Evolutionary conservation across 2,797 vertebrate genomes (phyloP).

Genomic region (Pyrrhura leucotis): DNA sequence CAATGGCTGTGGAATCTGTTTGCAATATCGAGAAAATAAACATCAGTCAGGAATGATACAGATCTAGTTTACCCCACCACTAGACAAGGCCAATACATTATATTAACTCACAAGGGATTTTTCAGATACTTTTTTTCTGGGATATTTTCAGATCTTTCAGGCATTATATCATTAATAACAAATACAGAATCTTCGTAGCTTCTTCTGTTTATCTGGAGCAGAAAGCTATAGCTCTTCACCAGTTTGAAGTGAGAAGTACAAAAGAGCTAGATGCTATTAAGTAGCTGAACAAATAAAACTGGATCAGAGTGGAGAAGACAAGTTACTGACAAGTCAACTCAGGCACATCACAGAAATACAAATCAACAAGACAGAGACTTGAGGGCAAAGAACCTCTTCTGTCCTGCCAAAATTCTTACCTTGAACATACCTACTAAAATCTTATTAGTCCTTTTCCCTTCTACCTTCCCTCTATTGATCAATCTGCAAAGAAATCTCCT

Average conservation of each 20-base stretch:
- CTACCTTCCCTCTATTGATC: not conserved
- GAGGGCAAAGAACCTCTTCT: not conserved
- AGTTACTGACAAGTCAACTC: conserved; percentile 25
- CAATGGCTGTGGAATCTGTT: not conserved
- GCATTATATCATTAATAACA: not conserved
- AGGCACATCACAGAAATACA: not conserved
- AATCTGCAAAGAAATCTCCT: not conserved
- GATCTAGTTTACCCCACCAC: not conserved
- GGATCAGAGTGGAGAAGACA: not conserved
- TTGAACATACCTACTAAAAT: not conserved
- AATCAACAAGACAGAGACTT: conserved; percentile 18
- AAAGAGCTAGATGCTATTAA: not conserved
- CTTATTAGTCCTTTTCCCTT: not conserved
- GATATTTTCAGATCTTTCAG: not conserved
- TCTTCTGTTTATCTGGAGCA: not conserved
- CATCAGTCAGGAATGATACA: not conserved
- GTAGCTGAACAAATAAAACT: not conserved
- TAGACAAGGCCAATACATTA: not conserved
- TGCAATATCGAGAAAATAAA: not conserved
- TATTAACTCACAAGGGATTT: not conserved
- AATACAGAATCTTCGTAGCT: not conserved
- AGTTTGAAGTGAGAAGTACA: not conserved
- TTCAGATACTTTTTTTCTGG: not conserved
- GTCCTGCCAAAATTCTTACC: not conserved
- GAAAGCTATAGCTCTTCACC: not conserved